Evolutionary conservation across 2,888 invertebrate genomes (phyloP), one percentile per base, ranked within the genome.

Genomic region (Synergus gifuensis): DNA sequence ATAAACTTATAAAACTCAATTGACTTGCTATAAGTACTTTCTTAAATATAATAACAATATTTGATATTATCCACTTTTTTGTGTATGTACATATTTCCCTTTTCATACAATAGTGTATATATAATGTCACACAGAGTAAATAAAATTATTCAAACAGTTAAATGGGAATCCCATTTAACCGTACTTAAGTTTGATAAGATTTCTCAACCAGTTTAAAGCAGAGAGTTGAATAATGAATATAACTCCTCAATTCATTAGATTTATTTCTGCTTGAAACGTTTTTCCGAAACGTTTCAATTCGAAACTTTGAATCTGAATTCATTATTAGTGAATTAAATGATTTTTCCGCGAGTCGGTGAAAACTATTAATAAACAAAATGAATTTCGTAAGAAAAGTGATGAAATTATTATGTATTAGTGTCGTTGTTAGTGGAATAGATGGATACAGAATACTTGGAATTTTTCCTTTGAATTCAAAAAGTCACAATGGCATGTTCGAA

Each of bases 401-500:
- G 0, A 3, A 58, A 3, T n/a, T 76, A 11, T 16, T 60, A 5
- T 67, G 76, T 2, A 14, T 69, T 46, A 49, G 14, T 22, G 18
- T 14, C 14, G 18, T 14, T 1, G 14, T 69, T 16, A 16, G 9
- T 22, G 40, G 40, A 8, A 69, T 76, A 42, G 18, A 69, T 58
- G 76, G 49, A 11, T 79, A 76, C 7, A 60, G 76, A 2, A 76
- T 82, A n/a, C 60, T 82, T 0, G 82, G 78, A 0, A 76, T 83
- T 18, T 79, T 80, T 60, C 83, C 83, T 22, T 58, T 76, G 2
- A 79, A 80, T 44, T 76, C n/a, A 14, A 83, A 78, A 62, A 83
- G 83, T 60, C 83, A 83, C n/a, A 42, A 76, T 42, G 79, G 79
- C n/a, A 42, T 82, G 12, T 77, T 82, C 9, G 78, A 83, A 49